Evolutionary conservation across 2,888 invertebrate species (phyloP).

Genomic region (Chesias legatella): DNA sequence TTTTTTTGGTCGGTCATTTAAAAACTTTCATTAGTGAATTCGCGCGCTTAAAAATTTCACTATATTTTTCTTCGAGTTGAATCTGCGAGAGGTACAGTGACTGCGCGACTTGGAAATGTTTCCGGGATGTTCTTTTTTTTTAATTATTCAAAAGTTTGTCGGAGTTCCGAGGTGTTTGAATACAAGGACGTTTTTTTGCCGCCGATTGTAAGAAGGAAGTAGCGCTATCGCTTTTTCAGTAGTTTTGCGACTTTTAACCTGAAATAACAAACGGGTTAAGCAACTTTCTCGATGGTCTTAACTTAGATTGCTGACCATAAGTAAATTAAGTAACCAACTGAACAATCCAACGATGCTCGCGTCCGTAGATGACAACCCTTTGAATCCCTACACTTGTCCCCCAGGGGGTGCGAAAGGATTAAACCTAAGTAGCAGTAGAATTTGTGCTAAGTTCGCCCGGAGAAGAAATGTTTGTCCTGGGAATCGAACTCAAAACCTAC

Average conservation of each 20-base stretch:
- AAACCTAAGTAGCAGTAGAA: too few relatives aligned
- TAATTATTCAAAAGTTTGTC: slow-evolving; percentile 21
- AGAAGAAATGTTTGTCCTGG: too few relatives aligned
- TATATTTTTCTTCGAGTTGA: slow-evolving; percentile 60
- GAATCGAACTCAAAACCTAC: too few relatives aligned
- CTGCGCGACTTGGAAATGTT: slow-evolving; percentile 26
- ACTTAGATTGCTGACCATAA: too few relatives aligned
- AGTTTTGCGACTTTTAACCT: not conserved
- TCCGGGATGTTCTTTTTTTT: slow-evolving; percentile 21
- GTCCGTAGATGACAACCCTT: too few relatives aligned
- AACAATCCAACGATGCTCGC: too few relatives aligned
- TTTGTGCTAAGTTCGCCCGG: too few relatives aligned
- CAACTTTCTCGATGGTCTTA: not conserved
- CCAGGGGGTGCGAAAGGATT: too few relatives aligned
- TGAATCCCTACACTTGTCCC: too few relatives aligned
- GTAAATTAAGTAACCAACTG: too few relatives aligned
- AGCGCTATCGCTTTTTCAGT: slow-evolving; percentile 1
- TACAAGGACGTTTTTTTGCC: slow-evolving; percentile 3
- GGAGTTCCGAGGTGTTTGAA: slow-evolving; percentile 6
- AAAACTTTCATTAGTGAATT: slow-evolving; percentile 76
- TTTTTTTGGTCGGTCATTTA: slow-evolving; percentile 67
- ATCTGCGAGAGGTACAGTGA: slow-evolving; percentile 33
- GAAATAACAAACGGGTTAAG: too few relatives aligned
- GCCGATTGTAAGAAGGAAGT: not conserved
- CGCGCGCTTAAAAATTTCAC: slow-evolving; percentile 59